A percentile compares a stretch with the other conserved stretches of the same genome.
Conservation (phyloP, 2,797 vertebrate genomes). For the Alosa sapidissima region DNA sequence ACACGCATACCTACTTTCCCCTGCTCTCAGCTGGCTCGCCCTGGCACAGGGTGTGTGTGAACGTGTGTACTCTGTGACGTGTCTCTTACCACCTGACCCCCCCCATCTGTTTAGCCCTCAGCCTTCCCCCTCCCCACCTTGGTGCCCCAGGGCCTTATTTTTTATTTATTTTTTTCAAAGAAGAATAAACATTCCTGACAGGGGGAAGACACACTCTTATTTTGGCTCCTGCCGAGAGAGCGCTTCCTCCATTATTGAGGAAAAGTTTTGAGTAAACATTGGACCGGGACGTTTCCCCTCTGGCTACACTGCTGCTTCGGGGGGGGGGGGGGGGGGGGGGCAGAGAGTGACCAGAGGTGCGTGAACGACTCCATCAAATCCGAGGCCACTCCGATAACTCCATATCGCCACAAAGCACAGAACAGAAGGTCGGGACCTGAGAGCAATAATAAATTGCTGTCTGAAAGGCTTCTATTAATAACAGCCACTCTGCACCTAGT, state of each 20-base stretch:
- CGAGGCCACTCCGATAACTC: not conserved
- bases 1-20: conserved; percentile 6
- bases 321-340: not conserved
- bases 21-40: not conserved
- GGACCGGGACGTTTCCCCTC: not conserved
- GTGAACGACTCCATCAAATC: not conserved
- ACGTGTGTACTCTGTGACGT: conserved; percentile 26
- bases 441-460: not conserved
- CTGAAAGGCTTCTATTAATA: conserved; percentile 2
- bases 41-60: not conserved
- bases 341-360: not conserved
- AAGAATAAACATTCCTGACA: conserved; percentile 44
- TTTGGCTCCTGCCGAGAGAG: conserved; percentile 35
- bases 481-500: not conserved
- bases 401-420: not conserved
- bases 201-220: conserved; percentile 41
- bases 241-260: conserved; percentile 51
- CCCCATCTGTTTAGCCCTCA: conserved; percentile 6
- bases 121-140: conserved; percentile 37
- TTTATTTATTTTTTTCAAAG: not conserved
- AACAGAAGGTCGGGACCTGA: not conserved
- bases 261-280: conserved; percentile 47
- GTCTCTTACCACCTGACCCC: not conserved
- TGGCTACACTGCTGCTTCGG: not conserved
- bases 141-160: conserved; percentile 20